A percentile compares a stretch with the other conserved stretches of the same genome.
These are phyloP conservation scores for Potorous gilbertii DNA, from an alignment of 2,797 vertebrate species.

Conservation along the genomic window DNA sequence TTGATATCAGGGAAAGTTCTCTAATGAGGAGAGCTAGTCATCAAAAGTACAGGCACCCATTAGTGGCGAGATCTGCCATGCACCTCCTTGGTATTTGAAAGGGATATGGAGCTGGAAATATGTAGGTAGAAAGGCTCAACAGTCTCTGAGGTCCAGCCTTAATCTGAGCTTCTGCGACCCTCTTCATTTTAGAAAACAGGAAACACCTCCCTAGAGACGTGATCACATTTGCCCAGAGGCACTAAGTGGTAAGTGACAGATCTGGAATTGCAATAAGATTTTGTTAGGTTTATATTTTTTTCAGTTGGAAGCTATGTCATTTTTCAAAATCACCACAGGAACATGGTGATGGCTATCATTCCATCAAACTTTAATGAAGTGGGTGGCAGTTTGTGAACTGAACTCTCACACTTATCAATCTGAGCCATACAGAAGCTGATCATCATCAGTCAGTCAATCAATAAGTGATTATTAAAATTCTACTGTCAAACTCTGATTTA, in stretches of 20 bases:
- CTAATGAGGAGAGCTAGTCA: not conserved
- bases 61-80: not conserved
- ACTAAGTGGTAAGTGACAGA: not conserved
- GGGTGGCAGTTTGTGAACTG: not conserved
- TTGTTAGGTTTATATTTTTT: not conserved
- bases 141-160: not conserved
- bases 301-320: not conserved
- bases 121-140: not conserved
- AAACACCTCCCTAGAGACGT: not conserved
- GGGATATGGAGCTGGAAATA: not conserved
- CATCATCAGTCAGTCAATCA: not conserved
- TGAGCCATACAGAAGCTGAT: not conserved
- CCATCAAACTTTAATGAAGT: not conserved
- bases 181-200: not conserved
- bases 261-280: not conserved
- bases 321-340: not conserved
- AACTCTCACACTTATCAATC: not conserved
- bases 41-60: not conserved
- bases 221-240: not conserved
- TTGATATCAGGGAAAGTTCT: not conserved
- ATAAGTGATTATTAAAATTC: not conserved
- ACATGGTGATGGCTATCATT: not conserved
- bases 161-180: not conserved
- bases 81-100: not conserved
- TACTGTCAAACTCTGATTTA: not conserved